These are phyloP conservation scores for Aethes cnicana DNA, from an alignment of 2,888 invertebrate species.

Conservation along the genomic window DNA sequence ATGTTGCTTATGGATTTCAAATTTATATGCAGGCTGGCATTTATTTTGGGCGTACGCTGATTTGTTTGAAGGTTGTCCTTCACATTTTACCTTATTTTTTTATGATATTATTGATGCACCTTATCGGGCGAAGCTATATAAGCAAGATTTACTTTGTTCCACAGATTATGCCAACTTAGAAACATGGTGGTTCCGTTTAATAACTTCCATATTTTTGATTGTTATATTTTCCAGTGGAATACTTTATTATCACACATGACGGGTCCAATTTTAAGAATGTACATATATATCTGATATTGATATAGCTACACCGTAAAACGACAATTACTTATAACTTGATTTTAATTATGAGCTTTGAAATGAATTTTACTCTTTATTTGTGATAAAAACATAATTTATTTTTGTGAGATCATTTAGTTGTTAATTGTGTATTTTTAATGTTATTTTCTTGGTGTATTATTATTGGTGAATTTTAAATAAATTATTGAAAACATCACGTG, in stretches of 20 bases:
- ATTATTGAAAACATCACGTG: slow-evolving; percentile 56
- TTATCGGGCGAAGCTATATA: too few relatives aligned
- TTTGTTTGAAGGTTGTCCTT: too few relatives aligned
- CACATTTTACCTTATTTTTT: too few relatives aligned
- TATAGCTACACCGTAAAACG: too few relatives aligned
- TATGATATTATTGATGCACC: too few relatives aligned
- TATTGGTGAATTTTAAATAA: slow-evolving; percentile 68
- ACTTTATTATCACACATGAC: neutral
- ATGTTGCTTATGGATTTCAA: neutral
- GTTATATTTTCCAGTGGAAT: neutral
- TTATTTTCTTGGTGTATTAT: slow-evolving; percentile 65
- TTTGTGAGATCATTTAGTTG: slow-evolving; percentile 37
- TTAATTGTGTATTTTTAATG: slow-evolving; percentile 43
- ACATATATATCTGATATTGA: neutral
- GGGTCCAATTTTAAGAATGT: slow-evolving; percentile 9
- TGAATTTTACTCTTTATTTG: slow-evolving; percentile 41
- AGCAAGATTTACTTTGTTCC: too few relatives aligned
- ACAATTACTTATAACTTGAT: neutral
- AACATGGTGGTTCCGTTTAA: neutral
- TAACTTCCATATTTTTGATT: slow-evolving; percentile 1
- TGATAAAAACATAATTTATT: slow-evolving; percentile 48
- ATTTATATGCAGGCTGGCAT: too few relatives aligned
- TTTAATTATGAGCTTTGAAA: slow-evolving; percentile 9
- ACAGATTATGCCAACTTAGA: neutral
- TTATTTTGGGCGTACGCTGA: too few relatives aligned